Conservation (phyloP, 2,113 vertebrate genomes). For the Ia io region DNA sequence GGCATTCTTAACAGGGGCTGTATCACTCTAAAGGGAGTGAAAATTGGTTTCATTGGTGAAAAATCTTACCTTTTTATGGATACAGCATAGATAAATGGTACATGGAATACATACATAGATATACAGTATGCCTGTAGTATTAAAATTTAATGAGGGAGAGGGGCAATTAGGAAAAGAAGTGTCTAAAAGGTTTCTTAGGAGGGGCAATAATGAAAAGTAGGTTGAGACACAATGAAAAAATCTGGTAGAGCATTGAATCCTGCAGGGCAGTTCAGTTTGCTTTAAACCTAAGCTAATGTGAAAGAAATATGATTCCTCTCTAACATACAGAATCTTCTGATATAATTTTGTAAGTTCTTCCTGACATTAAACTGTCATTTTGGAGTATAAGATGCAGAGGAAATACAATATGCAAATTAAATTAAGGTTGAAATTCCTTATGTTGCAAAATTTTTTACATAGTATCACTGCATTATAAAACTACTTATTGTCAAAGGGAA, state of each 20-base stretch:
- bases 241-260: not conserved
- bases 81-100: not conserved
- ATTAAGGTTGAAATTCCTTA: not conserved
- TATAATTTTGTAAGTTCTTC: not conserved
- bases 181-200: not conserved
- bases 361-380: not conserved
- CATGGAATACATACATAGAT: not conserved
- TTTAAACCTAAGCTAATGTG: not conserved
- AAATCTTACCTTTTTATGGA: not conserved
- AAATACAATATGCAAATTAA: not conserved
- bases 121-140: not conserved
- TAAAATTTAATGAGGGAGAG: not conserved
- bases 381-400: not conserved
- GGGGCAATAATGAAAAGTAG: not conserved
- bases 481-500: not conserved
- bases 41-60: not conserved
- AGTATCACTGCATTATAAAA: slow-evolving; percentile 14
- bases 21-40: not conserved
- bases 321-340: not conserved
- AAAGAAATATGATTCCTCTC: not conserved
- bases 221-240: not conserved
- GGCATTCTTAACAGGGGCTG: not conserved
- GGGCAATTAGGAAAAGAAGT: not conserved
- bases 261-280: not conserved
- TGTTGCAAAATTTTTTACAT: slow-evolving; percentile 39